A percentile compares a stretch with the other conserved stretches of the same genome.
These are phyloP conservation scores for Brenthis hecate DNA, from an alignment of 2,888 invertebrate species.

Conservation along the genomic window DNA sequence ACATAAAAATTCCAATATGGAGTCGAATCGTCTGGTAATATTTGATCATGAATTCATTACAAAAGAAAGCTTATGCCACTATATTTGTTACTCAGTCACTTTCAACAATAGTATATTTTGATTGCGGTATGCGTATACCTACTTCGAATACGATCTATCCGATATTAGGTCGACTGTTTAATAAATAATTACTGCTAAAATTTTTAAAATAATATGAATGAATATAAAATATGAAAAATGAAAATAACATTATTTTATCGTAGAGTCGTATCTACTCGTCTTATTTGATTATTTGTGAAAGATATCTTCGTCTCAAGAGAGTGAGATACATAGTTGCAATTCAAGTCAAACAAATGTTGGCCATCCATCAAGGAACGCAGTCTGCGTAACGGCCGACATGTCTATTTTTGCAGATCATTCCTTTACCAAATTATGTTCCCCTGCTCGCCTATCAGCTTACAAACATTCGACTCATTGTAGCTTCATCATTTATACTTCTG, in stretches of 20 bases:
- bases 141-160: conserved; percentile 54
- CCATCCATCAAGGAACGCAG: conserved; percentile 71
- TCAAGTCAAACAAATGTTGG: conserved; percentile 60
- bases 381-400: conserved; percentile 72
- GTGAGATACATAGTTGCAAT: conserved; percentile 30
- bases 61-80: conserved; percentile 33
- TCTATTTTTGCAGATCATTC: conserved; percentile 78
- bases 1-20: conserved; percentile 39
- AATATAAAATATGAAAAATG: too few relatives aligned
- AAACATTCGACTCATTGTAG: conserved; percentile 46
- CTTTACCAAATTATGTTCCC: conserved; percentile 70
- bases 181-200: not conserved
- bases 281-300: not conserved
- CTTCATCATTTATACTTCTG: conserved; percentile 48
- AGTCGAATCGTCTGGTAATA: conserved; percentile 32
- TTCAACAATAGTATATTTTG: conserved; percentile 55
- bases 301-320: not conserved
- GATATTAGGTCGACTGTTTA: conserved; percentile 43
- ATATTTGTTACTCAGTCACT: conserved; percentile 60
- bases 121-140: conserved; percentile 50
- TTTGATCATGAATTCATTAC: conserved; percentile 31
- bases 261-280: too few relatives aligned
- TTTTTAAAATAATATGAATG: too few relatives aligned
- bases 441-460: conserved; percentile 49
- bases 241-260: too few relatives aligned